These are phyloP conservation scores for Macaca nemestrina DNA, from an alignment of 2,113 vertebrate genomes.

Conservation along the genomic window DNA sequence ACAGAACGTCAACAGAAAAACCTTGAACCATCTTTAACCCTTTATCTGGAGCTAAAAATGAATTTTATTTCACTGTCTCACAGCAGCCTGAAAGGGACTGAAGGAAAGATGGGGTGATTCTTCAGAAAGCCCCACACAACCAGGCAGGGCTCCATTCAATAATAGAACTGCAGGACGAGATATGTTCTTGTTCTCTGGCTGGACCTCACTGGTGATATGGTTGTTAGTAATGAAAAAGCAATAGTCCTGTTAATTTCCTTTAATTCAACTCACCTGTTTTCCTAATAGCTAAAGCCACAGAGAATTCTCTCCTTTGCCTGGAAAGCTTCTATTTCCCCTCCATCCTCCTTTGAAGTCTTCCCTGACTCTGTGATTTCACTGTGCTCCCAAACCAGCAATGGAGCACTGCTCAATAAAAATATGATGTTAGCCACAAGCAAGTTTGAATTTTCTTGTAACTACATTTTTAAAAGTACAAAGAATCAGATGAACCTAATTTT, in stretches of 20 bases:
- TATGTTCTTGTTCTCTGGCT: neutral
- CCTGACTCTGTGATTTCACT: neutral
- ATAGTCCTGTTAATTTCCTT: neutral
- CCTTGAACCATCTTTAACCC: slow-evolving; percentile 33
- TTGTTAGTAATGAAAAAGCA: neutral
- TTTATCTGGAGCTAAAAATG: neutral
- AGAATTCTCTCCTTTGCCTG: neutral
- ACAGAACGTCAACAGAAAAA: slow-evolving; percentile 5
- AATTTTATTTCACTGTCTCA: neutral
- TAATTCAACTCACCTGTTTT: neutral
- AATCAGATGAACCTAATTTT: neutral
- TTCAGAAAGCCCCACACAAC: neutral
- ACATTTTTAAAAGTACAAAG: neutral
- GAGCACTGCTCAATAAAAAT: neutral
- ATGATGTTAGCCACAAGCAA: neutral
- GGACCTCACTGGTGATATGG: neutral
- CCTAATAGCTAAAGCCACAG: neutral
- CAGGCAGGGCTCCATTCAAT: neutral
- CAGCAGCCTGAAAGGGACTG: neutral
- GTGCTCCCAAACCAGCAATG: neutral
- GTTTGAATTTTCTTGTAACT: neutral
- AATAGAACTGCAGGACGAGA: no score
- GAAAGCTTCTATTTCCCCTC: neutral
- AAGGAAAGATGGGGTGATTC: neutral
- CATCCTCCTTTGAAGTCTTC: neutral